Evolutionary conservation across 2,113 vertebrate genomes (phyloP).

Genomic region (Actenoides hombroni): DNA sequence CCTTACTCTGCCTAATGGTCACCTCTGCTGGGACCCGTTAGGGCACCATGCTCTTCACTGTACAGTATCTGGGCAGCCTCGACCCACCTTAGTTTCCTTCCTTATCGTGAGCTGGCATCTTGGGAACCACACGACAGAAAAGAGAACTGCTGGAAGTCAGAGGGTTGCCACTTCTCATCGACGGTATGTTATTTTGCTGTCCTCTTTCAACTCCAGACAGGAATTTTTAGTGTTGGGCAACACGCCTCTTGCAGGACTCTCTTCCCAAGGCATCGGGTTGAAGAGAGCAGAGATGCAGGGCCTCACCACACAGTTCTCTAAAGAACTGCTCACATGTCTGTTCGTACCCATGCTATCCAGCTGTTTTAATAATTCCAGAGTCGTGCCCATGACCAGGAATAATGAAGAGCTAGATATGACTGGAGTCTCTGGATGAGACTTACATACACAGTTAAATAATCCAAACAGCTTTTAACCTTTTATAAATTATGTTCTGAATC

Average conservation of each 20-base stretch:
- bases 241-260: not conserved
- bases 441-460: not conserved
- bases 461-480: not conserved
- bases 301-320: not conserved
- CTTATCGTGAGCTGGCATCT: not conserved
- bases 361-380: not conserved
- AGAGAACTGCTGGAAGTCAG: not conserved
- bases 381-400: not conserved
- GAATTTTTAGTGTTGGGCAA: not conserved
- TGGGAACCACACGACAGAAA: not conserved
- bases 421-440: not conserved
- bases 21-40: not conserved
- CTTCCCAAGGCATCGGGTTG: not conserved
- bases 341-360: not conserved
- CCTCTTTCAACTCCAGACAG: not conserved
- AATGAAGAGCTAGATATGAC: not conserved
- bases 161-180: fast-evolving
- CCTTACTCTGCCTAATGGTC: not conserved
- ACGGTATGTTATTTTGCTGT: not conserved
- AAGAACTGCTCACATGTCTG: not conserved
- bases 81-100: not conserved
- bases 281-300: not conserved
- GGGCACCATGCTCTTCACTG: not conserved
- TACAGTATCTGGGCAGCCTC: not conserved
- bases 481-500: not conserved